Base-by-base conservation (phyloP, 2,888 invertebrate species). In the Andrena praecox region DNA sequence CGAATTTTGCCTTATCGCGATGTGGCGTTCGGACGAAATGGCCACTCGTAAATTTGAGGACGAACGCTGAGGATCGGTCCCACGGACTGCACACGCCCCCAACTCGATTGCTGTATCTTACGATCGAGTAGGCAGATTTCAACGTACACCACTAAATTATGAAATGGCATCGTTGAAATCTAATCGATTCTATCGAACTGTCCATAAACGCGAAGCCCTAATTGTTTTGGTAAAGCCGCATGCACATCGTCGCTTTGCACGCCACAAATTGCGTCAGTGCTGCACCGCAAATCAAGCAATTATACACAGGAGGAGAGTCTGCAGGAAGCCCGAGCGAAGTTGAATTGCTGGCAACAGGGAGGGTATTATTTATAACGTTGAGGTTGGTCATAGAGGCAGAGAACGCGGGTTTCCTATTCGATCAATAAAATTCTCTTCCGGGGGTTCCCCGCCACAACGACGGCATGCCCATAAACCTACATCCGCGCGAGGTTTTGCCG, bases 381-480 rank as follows among this genome's bases (percentile, higher is more conserved):
- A 16, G 20, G 16, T 3, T 0, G 48, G 12, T 10, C n/a, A 20
- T 7, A 24, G 35, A 50, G 56, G 20, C 27, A 8, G 62, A 52
- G 42, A 68, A 59, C 56, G 31, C n/a, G 35, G 35, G n/a, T 52
- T 42, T 20, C 52, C 63, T 20, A 66, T 79, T 70, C 24, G 70
- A 71, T 75, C 79, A 66, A 74, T 60, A 20, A 62, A 42, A 54
- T 70, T 42, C 70, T 56, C 69, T 59, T 71, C 63, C 35, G 82
- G 70, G 52, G 59, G 68, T 56, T 66, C 59, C 35, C 42, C 31
- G 2, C 66, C 31, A 2, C 66, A 50, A 56, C 62, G 63, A 16
- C 59, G 42, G 27, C 59, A 35, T 27, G 66, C 63, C 73, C 77
- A 76, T 82, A 87, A 82, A 84, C 77, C 68, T 84, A 76, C 59